Evolutionary conservation across 37 sponge, comb jelly and placozoan genomes (phyloP).

Genomic region (Sycon ciliatum): DNA sequence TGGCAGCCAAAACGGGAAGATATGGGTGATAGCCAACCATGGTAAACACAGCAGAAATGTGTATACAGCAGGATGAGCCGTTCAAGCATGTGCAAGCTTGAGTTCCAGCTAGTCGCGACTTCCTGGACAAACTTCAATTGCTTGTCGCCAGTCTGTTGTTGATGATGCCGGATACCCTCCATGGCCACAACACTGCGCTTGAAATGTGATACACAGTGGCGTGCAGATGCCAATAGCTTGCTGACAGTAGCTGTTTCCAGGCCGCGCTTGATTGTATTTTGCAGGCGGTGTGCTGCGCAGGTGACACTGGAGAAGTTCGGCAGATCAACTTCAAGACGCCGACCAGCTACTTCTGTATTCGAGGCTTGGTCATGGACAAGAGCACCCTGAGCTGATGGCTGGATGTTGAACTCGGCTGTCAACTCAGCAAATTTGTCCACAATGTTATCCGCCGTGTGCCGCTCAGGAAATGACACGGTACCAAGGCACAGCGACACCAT

Average conservation of each 20-base stretch:
- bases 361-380: not conserved
- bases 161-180: not conserved
- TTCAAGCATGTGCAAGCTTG: not conserved
- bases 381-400: not conserved
- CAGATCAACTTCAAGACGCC: not conserved
- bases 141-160: not conserved
- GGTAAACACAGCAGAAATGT: no score
- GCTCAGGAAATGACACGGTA: not conserved
- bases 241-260: not conserved
- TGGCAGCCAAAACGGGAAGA: no score
- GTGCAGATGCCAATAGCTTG: not conserved
- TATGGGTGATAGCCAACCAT: no score
- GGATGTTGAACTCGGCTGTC: not conserved
- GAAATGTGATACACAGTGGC: not conserved
- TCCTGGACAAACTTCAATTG: not conserved
- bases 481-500: not conserved
- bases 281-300: not conserved
- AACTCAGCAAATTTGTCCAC: not conserved
- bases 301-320: not conserved
- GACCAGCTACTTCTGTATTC: not conserved
- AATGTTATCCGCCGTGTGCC: not conserved
- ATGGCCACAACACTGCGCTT: not conserved
- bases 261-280: not conserved
- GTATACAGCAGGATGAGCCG: not conserved
- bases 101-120: not conserved